Percentiles rank a stretch among this genome's conserved stretches.
Conservation (phyloP, 2,797 vertebrate genomes). For the Rousettus madagascariensis region DNA sequence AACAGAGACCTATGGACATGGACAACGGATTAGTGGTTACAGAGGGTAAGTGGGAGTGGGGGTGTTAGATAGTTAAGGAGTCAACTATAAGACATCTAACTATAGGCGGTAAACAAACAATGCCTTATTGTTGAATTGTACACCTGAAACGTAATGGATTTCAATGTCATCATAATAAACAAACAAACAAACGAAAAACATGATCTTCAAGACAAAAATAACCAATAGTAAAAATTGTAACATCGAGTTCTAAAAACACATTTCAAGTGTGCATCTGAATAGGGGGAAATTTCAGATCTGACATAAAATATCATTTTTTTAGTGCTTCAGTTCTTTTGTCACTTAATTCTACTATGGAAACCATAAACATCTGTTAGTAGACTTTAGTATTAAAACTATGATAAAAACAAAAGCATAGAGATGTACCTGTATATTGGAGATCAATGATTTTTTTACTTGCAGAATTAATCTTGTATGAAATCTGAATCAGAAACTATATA, state of each 20-base stretch:
- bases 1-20: too few relatives aligned
- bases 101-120: too few relatives aligned
- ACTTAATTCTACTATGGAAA: conserved; percentile 27
- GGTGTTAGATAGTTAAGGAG: too few relatives aligned
- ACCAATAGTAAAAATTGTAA: not conserved
- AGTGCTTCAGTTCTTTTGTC: not conserved
- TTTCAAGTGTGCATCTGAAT: not conserved
- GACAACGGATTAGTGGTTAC: too few relatives aligned
- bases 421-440: not conserved
- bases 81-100: too few relatives aligned
- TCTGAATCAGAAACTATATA: not conserved
- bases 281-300: not conserved
- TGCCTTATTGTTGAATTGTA: too few relatives aligned
- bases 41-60: too few relatives aligned
- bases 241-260: not conserved
- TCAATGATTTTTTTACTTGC: not conserved
- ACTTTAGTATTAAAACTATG: not conserved
- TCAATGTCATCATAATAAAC: too few relatives aligned
- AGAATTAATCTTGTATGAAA: not conserved
- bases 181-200: too few relatives aligned
- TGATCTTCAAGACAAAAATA: not conserved
- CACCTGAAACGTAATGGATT: too few relatives aligned
- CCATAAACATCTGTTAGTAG: not conserved
- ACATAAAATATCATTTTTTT: not conserved
- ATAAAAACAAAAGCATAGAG: not conserved